A percentile compares a stretch with the other conserved stretches of the same genome.
phyloP scores from a whole-genome alignment of 1,140 invertebrate genomes.

The Drosophila sechellia region DNA sequence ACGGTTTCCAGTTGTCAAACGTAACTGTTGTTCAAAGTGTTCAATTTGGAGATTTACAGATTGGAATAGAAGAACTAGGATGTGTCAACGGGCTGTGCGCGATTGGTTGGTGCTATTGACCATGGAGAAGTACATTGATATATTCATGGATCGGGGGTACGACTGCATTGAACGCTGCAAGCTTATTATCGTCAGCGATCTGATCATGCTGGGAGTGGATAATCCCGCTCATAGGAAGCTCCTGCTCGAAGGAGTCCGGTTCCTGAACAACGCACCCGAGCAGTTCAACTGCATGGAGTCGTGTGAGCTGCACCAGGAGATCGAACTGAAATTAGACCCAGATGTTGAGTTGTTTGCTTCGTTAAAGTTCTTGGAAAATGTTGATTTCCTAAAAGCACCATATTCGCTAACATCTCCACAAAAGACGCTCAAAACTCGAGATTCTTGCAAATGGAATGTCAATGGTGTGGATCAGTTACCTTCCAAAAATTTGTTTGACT shows the following conservation, averaged over 20 bases:
- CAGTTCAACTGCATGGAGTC: constrained; percentile 17
- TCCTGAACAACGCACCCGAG: constrained; percentile 34
- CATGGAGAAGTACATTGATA: constrained; percentile 50
- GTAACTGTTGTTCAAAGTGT: constrained; percentile 1
- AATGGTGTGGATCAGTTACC: not conserved
- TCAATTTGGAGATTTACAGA: not conserved
- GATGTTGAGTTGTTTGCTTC: too few species aligned
- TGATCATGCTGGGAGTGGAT: constrained; percentile 48
- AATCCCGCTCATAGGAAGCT: constrained; percentile 35
- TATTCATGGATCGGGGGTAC: constrained; percentile 40
- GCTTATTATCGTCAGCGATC: constrained; percentile 42
- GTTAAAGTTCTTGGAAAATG: not conserved
- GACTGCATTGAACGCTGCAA: constrained; percentile 37
- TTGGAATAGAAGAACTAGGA: not conserved
- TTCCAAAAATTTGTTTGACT: too few species aligned
- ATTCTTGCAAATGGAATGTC: not conserved
- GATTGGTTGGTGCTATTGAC: constrained; percentile 59
- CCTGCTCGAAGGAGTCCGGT: constrained; percentile 42
- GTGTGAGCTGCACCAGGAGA: constrained; percentile 16
- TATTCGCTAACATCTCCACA: too few species aligned
- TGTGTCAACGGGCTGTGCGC: constrained; percentile 44
- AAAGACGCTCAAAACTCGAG: not conserved
- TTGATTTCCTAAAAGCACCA: not conserved
- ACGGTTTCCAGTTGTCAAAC: constrained; percentile 3
- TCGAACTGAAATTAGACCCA: not conserved